Evolutionary conservation across 2,888 invertebrate genomes (phyloP).

Genomic region (Rhingia campestris): DNA sequence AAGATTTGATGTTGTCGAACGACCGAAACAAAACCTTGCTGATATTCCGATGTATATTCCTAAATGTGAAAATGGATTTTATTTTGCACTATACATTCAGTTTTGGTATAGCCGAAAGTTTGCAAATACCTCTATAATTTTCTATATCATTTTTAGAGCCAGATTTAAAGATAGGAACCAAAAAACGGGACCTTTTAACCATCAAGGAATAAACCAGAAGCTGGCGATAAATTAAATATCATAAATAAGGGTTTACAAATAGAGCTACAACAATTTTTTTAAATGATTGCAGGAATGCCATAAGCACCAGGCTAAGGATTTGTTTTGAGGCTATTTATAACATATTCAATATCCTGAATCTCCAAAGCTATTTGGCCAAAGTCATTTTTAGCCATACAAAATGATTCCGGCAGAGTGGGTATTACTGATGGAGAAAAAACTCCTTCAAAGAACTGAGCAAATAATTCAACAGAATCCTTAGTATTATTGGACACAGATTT

Average conservation of each 20-base stretch:
- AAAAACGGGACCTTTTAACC: constrained; percentile 2
- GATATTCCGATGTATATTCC: constrained; percentile 3
- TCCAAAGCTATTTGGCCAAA: constrained; percentile 2
- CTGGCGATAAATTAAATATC: neutral
- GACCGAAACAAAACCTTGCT: constrained; percentile 19
- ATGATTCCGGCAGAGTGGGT: neutral
- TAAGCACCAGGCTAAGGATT: constrained; percentile 6
- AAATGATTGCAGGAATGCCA: constrained; percentile 7
- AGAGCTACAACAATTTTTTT: constrained; percentile 17
- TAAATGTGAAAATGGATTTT: constrained; percentile 15
- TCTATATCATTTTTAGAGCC: constrained; percentile 1
- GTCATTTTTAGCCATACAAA: neutral
- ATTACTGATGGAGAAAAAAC: neutral
- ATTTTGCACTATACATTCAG: constrained; percentile 9
- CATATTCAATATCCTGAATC: constrained; percentile 5
- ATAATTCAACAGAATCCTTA: neutral
- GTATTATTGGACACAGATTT: neutral
- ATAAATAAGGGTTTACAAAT: neutral
- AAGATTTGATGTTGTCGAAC: constrained; percentile 20
- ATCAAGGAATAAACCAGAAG: constrained; percentile 4
- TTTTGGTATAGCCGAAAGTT: constrained; percentile 1
- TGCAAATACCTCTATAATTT: constrained; percentile 4
- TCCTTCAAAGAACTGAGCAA: neutral
- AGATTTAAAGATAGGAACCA: constrained; percentile 5
- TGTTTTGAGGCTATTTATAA: neutral